Conservation (phyloP, 2,797 vertebrate genomes). For the Chromis chromis region DNA sequence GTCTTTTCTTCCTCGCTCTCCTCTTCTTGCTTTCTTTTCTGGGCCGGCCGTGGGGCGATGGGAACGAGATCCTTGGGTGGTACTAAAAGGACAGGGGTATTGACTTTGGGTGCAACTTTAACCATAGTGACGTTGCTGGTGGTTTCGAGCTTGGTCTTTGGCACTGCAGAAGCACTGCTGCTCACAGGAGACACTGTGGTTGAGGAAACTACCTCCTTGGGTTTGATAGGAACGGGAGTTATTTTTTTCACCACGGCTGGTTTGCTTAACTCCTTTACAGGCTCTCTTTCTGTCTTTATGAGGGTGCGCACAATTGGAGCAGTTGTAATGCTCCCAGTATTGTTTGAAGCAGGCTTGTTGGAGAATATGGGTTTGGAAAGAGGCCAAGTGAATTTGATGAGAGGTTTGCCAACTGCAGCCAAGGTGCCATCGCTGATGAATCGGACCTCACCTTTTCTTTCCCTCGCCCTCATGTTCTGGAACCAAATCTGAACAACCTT, state of each 20-base stretch:
- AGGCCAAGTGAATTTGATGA: conserved; percentile 89
- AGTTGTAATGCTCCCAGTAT: conserved; percentile 72
- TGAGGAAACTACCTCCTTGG: conserved; percentile 78
- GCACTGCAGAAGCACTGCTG: conserved; percentile 74
- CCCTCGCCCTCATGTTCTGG: conserved; percentile 94
- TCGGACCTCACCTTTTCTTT: conserved; percentile 93
- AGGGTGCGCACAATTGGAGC: conserved; percentile 77
- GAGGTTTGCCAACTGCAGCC: conserved; percentile 87
- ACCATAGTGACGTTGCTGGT: conserved; percentile 82
- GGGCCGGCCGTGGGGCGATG: conserved; percentile 71
- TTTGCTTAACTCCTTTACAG: conserved; percentile 76
- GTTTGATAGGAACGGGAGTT: conserved; percentile 79
- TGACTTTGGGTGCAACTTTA: conserved; percentile 83
- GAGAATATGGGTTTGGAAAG: conserved; percentile 87
- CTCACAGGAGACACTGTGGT: conserved; percentile 63
- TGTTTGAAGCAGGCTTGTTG: conserved; percentile 79
- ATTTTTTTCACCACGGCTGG: conserved; percentile 71
- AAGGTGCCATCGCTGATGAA: conserved; percentile 88
- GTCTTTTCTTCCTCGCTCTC: conserved; percentile 81
- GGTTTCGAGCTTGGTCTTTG: conserved; percentile 84
- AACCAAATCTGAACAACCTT: conserved; percentile 98
- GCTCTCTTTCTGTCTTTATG: conserved; percentile 75
- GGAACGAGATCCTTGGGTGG: conserved; percentile 76
- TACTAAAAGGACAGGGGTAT: conserved; percentile 65
- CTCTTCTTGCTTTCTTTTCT: conserved; percentile 79